Percentiles rank a stretch among this genome's conserved stretches.
These are phyloP conservation scores for Phyllostomus hastatus DNA, from an alignment of 2,113 vertebrate genomes.

Conservation along the genomic window DNA sequence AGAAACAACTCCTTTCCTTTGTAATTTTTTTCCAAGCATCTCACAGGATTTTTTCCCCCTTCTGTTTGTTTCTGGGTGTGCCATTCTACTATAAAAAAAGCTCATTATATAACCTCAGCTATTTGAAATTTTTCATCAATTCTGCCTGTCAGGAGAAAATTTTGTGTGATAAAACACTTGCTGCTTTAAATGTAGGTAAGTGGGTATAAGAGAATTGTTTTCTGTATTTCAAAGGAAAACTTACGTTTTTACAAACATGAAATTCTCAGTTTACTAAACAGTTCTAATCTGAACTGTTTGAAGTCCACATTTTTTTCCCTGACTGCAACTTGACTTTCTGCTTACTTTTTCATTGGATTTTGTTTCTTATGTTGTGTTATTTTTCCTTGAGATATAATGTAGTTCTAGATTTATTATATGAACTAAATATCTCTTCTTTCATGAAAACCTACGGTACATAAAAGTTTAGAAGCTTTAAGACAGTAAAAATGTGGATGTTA, in stretches of 20 bases:
- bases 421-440: not conserved
- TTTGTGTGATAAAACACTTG: not conserved
- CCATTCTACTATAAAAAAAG: not conserved
- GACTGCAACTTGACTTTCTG: not conserved
- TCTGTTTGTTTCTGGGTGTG: constrained; percentile 15
- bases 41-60: not conserved
- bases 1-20: not conserved
- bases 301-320: not conserved
- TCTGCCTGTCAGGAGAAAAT: not conserved
- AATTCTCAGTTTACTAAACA: not conserved
- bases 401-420: constrained; percentile 26
- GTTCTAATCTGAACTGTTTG: not conserved
- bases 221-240: not conserved
- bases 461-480: constrained; percentile 15
- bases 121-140: constrained; percentile 13
- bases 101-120: not conserved
- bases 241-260: not conserved
- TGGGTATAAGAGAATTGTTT: constrained; percentile 9
- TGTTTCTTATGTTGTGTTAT: not conserved
- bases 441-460: not conserved
- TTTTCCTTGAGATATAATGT: not conserved
- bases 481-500: not conserved
- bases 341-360: constrained; percentile 22
- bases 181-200: not conserved
- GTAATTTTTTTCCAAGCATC: not conserved